Conservation (phyloP, 2,797 vertebrate genomes). For the Amblyopsis hoosieri region DNA sequence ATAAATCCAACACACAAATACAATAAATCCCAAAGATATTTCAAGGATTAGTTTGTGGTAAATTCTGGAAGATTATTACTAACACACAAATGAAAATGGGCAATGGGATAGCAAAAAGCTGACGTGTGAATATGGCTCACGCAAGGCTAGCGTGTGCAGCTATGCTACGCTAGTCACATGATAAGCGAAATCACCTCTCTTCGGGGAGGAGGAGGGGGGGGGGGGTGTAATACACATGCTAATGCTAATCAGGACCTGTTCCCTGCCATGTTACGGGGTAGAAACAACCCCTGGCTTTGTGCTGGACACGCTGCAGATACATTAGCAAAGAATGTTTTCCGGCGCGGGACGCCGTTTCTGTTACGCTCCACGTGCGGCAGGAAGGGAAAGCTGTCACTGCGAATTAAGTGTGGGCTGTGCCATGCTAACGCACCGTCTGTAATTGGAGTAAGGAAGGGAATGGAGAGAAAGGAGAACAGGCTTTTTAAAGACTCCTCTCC, state of each 20-base stretch:
- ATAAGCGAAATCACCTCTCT: slow-evolving; percentile 72
- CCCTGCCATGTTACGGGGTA: slow-evolving; percentile 79
- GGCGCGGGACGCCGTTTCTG: slow-evolving; percentile 78
- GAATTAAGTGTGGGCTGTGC: slow-evolving; percentile 77
- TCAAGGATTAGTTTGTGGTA: too few relatives aligned
- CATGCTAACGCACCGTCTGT: slow-evolving; percentile 71
- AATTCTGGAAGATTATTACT: too few relatives aligned
- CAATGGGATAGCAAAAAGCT: neutral
- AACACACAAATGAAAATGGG: neutral
- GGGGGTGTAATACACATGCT: slow-evolving; percentile 68
- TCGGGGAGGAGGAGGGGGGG: slow-evolving; percentile 59
- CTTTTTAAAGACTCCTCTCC: slow-evolving; percentile 73
- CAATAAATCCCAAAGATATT: too few relatives aligned
- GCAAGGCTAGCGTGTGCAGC: slow-evolving; percentile 42
- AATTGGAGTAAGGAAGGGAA: slow-evolving; percentile 49
- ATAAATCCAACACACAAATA: too few relatives aligned
- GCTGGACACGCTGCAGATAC: slow-evolving; percentile 76
- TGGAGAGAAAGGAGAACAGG: slow-evolving; percentile 30
- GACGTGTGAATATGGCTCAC: neutral
- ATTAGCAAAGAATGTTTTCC: slow-evolving; percentile 82
- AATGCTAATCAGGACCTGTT: slow-evolving; percentile 82
- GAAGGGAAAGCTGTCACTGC: slow-evolving; percentile 85
- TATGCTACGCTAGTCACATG: slow-evolving; percentile 48
- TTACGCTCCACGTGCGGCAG: slow-evolving; percentile 81
- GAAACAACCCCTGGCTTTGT: slow-evolving; percentile 69